A percentile compares a stretch with the other conserved stretches of the same genome.
Evolutionary conservation across 2,888 invertebrate genomes (phyloP).

Genomic region (Thysanoteuthis rhombus): DNA sequence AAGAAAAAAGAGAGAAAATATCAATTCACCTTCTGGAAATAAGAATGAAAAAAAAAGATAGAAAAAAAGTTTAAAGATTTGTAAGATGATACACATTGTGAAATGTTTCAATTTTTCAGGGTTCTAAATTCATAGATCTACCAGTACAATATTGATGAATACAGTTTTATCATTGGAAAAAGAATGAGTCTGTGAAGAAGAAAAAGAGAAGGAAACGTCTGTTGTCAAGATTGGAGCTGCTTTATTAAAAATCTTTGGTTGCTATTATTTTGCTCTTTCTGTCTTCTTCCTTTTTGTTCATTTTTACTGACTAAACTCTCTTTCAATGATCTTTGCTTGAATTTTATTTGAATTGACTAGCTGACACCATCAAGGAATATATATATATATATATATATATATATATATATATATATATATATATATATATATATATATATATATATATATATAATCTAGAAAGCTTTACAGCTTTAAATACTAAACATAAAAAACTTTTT

Average conservation of each 20-base stretch:
- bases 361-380: no score
- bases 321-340: neutral
- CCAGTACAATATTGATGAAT: neutral
- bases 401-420: no score
- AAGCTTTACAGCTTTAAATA: no score
- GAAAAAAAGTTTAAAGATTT: neutral
- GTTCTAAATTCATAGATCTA: neutral
- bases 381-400: no score
- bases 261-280: neutral
- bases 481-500: no score
- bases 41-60: neutral
- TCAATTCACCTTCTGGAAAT: no score
- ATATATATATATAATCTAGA: no score
- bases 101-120: neutral
- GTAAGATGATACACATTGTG: neutral
- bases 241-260: neutral
- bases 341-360: neutral
- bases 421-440: no score
- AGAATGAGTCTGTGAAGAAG: neutral
- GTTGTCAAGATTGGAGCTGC: neutral
- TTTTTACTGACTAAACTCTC: neutral
- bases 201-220: neutral
- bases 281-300: neutral
- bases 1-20: neutral
- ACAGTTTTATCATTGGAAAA: neutral